Evolutionary conservation across 2,888 invertebrate species (phyloP).

Genomic region (Hemistola chrysoprasaria): DNA sequence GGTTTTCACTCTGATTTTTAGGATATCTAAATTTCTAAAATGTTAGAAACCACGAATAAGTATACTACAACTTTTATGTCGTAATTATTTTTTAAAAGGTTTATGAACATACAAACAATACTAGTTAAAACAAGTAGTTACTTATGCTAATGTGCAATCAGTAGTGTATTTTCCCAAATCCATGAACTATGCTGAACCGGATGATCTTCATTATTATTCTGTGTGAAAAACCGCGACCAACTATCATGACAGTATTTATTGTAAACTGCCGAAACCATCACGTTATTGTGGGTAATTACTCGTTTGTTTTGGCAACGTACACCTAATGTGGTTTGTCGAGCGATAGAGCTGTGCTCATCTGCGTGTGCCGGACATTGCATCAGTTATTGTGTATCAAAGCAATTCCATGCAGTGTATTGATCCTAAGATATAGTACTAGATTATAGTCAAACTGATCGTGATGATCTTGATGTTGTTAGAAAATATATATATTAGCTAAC

Average conservation of each 20-base stretch:
- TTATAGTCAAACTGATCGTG: too few species aligned
- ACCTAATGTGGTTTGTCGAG: conserved; percentile 2
- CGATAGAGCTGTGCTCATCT: conserved; percentile 3
- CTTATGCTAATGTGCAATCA: conserved; percentile 4
- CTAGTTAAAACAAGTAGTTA: background rate
- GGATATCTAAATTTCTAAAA: too few species aligned
- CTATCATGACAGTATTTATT: conserved; percentile 1
- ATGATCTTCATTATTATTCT: conserved; percentile 30
- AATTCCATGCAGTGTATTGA: too few species aligned
- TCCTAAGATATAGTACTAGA: too few species aligned
- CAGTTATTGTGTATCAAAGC: too few species aligned
- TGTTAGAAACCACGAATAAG: too few species aligned
- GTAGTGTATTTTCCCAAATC: conserved; percentile 12
- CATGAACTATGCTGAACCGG: conserved; percentile 17
- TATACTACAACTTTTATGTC: too few species aligned
- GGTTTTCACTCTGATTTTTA: too few species aligned
- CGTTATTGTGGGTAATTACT: conserved; percentile 10
- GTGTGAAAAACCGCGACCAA: conserved; percentile 28
- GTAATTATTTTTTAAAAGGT: too few species aligned
- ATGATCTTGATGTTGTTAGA: too few species aligned
- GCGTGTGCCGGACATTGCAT: background rate
- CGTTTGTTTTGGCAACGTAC: conserved; percentile 2
- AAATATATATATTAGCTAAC: too few species aligned
- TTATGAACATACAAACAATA: too few species aligned
- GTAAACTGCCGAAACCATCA: conserved; percentile 7